phyloP scores from a whole-genome alignment of 2,113 vertebrate species.

The Spizaetus ornatus region DNA sequence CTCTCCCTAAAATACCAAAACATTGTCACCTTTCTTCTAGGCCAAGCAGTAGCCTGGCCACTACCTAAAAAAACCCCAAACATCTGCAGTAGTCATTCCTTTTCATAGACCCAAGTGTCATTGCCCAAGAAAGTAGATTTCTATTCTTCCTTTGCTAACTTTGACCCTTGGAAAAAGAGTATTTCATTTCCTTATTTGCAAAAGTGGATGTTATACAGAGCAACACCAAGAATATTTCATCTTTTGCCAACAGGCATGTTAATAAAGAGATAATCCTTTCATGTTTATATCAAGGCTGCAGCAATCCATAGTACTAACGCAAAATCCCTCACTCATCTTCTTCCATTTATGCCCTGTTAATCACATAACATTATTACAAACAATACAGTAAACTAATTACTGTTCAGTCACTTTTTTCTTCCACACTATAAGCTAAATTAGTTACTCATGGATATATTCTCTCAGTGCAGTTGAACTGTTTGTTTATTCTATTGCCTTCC shows the following conservation, averaged over 20 bases:
- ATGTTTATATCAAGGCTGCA: not conserved
- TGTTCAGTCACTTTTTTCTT: not conserved
- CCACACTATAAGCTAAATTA: not conserved
- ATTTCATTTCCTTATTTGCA: not conserved
- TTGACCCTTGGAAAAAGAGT: not conserved
- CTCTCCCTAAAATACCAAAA: not conserved
- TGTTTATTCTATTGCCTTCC: not conserved
- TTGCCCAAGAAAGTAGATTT: not conserved
- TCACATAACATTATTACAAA: slow-evolving; percentile 11
- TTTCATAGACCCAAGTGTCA: not conserved
- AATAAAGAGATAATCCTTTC: slow-evolving; percentile 30
- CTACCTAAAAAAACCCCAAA: not conserved
- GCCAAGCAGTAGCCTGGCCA: not conserved
- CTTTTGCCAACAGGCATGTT: not conserved
- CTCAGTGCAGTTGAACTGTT: not conserved
- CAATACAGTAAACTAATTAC: slow-evolving; percentile 1
- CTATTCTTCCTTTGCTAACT: not conserved
- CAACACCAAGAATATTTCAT: not conserved
- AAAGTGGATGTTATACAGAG: not conserved
- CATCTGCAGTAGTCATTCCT: not conserved
- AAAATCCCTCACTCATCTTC: slow-evolving; percentile 11
- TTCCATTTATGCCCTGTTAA: slow-evolving; percentile 27
- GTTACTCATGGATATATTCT: not conserved
- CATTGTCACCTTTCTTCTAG: not conserved
- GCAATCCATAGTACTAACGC: not conserved